Conservation (phyloP, 2,113 vertebrate species). For the Dasyornis broadbenti region DNA sequence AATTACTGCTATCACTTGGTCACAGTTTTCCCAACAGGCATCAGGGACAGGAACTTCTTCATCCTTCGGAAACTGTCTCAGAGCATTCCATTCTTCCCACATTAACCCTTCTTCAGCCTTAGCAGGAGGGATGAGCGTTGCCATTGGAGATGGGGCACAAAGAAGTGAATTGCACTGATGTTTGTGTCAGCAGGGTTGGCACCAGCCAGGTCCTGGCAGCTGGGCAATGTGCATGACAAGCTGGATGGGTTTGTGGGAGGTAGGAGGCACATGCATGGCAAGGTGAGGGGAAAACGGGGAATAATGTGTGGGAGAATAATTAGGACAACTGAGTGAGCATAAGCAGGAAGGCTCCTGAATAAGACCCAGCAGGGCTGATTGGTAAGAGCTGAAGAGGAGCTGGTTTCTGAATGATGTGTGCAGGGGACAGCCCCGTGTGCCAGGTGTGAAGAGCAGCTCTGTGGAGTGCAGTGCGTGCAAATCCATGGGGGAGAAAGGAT, state of each 20-base stretch:
- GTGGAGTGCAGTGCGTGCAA: background rate
- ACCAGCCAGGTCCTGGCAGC: background rate
- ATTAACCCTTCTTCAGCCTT: background rate
- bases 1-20: background rate
- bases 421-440: background rate
- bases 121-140: background rate
- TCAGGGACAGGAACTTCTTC: background rate
- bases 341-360: background rate
- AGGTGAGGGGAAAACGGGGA: background rate
- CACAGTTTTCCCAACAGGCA: background rate
- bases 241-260: background rate
- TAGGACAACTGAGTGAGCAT: background rate
- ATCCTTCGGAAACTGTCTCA: background rate
- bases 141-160: background rate
- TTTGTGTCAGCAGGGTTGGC: background rate
- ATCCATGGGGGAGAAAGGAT: background rate
- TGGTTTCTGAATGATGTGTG: background rate
- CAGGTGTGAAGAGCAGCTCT: background rate
- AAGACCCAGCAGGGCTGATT: background rate
- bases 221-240: background rate
- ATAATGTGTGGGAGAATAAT: background rate
- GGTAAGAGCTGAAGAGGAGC: background rate
- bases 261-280: background rate
- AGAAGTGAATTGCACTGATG: background rate
- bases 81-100: background rate